Evolutionary conservation across 2,888 invertebrate genomes (phyloP).

Genomic region (Cheiracanthium punctorium): DNA sequence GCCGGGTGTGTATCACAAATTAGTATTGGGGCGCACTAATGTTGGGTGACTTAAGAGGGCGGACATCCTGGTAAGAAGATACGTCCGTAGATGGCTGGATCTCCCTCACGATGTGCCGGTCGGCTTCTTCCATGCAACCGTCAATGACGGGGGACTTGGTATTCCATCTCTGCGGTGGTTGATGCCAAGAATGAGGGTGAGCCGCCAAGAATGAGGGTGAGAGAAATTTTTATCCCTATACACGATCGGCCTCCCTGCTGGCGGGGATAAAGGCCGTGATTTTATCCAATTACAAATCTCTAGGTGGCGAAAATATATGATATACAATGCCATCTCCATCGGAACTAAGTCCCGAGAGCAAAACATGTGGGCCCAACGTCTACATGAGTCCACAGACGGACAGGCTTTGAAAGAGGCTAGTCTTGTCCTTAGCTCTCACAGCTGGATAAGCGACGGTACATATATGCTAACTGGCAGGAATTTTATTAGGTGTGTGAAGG

Average conservation of each 20-base stretch:
- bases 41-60: not conserved
- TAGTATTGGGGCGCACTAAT: not conserved
- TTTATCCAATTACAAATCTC: not conserved
- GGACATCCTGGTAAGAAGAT: not conserved
- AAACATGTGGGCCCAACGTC: not conserved
- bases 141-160: not conserved
- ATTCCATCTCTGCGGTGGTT: not conserved
- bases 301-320: not conserved
- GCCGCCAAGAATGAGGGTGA: too few relatives aligned
- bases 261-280: too few relatives aligned
- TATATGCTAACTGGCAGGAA: not conserved
- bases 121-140: not conserved
- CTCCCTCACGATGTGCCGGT: not conserved
- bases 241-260: not conserved
- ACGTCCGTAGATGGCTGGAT: not conserved
- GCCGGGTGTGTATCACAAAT: not conserved
- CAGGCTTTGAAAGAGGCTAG: not conserved
- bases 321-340: not conserved
- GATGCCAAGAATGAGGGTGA: not conserved
- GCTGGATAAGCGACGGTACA: not conserved
- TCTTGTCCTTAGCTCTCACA: not conserved
- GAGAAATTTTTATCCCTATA: not conserved
- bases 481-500: not conserved
- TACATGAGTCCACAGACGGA: not conserved
- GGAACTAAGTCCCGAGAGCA: not conserved